phyloP scores from a whole-genome alignment of 2,797 vertebrate species.

The Spea hammondii region DNA sequence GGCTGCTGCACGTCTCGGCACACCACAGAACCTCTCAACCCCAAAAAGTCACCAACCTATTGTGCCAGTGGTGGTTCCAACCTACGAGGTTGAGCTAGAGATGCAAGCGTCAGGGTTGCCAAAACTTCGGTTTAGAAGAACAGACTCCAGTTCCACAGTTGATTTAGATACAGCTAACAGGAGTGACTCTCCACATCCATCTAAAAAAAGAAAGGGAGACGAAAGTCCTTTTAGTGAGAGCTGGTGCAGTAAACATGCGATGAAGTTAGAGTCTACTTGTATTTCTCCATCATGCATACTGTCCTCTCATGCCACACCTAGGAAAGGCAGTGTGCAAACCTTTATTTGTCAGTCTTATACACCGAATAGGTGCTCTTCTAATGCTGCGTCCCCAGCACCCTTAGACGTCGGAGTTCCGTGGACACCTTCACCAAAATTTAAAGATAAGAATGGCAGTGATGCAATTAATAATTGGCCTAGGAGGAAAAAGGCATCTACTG shows the following conservation, averaged over 20 bases:
- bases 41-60: conserved; percentile 52
- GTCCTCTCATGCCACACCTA: conserved; percentile 75
- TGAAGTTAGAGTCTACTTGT: conserved; percentile 69
- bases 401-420: conserved; percentile 64
- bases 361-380: conserved; percentile 73
- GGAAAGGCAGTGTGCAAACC: conserved; percentile 79
- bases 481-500: conserved; percentile 76
- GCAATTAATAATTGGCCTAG: conserved; percentile 89
- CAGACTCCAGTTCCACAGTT: conserved; percentile 63
- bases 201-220: conserved; percentile 50
- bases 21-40: conserved; percentile 60
- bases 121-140: conserved; percentile 82
- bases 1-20: conserved; percentile 73
- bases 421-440: conserved; percentile 86
- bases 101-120: conserved; percentile 87
- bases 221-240: conserved; percentile 57
- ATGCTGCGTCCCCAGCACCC: conserved; percentile 69
- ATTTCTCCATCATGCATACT: conserved; percentile 73
- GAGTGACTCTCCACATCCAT: conserved; percentile 7
- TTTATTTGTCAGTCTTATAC: conserved; percentile 93
- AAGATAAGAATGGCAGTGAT: conserved; percentile 81
- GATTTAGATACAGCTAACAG: conserved; percentile 55
- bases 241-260: conserved; percentile 66
- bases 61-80: conserved; percentile 55
- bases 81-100: conserved; percentile 86